Conservation (phyloP, 2,888 invertebrate species). For the Drosophila planitibia region DNA sequence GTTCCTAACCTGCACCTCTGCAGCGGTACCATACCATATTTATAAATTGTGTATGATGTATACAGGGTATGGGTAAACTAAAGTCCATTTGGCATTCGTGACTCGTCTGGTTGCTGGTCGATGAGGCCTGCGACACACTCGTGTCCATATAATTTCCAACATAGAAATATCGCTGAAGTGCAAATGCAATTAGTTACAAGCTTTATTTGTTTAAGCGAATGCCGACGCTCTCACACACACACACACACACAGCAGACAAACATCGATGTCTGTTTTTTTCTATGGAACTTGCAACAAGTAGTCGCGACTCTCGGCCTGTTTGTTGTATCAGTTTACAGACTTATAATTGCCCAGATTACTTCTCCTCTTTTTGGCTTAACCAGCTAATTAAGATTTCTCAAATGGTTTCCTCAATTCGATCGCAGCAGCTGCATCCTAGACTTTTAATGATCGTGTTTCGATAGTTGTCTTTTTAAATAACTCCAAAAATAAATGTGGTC, state of each 20-base stretch:
- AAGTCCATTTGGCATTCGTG: conserved; percentile 55
- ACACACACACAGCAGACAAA: conserved; percentile 13
- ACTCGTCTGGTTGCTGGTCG: conserved; percentile 45
- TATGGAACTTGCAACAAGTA: conserved; percentile 47
- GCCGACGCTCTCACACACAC: conserved; percentile 43
- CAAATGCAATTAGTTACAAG: conserved; percentile 77
- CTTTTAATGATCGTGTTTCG: conserved; percentile 12
- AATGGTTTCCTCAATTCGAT: conserved; percentile 42
- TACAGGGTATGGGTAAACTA: conserved; percentile 25
- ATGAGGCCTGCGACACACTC: conserved; percentile 28
- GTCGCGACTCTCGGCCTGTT: conserved; percentile 39
- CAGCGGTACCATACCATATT: not conserved
- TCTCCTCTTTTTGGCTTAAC: conserved; percentile 70
- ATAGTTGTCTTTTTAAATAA: conserved; percentile 15
- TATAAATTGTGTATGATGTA: not conserved
- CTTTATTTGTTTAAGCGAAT: conserved; percentile 78
- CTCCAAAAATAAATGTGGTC: conserved; percentile 2
- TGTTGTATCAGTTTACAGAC: conserved; percentile 66
- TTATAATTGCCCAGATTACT: conserved; percentile 72
- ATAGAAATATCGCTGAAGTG: conserved; percentile 79
- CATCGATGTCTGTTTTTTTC: conserved; percentile 37
- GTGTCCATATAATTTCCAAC: conserved; percentile 73
- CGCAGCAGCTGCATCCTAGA: conserved; percentile 2
- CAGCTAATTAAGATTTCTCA: conserved; percentile 73
- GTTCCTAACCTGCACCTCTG: not conserved